phyloP scores from a whole-genome alignment of 2,797 vertebrate genomes.

The Notolabrus celidotus region DNA sequence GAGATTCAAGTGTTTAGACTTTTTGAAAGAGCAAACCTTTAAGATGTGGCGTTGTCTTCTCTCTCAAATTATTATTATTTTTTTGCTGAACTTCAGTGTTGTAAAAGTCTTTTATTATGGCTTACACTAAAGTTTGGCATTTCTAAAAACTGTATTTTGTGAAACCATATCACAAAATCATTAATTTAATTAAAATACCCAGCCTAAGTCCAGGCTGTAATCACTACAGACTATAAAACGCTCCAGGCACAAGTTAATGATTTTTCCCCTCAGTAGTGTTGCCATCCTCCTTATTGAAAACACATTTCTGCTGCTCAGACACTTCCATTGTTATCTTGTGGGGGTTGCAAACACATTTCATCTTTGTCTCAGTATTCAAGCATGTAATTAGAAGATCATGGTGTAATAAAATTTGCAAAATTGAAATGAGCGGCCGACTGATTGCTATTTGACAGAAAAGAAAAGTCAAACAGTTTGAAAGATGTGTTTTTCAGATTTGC shows the following conservation, averaged over 20 bases:
- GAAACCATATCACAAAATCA: constrained; percentile 39
- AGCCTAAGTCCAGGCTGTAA: constrained; percentile 10
- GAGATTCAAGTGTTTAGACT: too few species aligned
- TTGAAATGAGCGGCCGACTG: constrained; percentile 34
- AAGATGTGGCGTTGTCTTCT: constrained; percentile 23
- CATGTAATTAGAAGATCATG: constrained; percentile 59
- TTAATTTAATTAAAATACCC: constrained; percentile 51
- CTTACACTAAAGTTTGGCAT: background rate
- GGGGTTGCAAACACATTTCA: constrained; percentile 40
- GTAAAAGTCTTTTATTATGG: background rate
- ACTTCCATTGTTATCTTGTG: constrained; percentile 57
- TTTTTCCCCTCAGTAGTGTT: constrained; percentile 42
- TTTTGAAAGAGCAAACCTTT: constrained; percentile 10
- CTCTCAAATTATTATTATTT: constrained; percentile 11
- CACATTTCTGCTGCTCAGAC: constrained; percentile 42
- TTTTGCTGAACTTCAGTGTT: constrained; percentile 13
- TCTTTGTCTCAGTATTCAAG: constrained; percentile 47
- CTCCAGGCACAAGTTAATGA: constrained; percentile 48
- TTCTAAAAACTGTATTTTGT: constrained; percentile 29
- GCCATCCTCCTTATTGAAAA: constrained; percentile 44
- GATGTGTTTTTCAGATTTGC: constrained; percentile 16
- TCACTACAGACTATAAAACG: constrained; percentile 35
- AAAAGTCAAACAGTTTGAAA: constrained; percentile 20
- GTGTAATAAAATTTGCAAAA: constrained; percentile 34
- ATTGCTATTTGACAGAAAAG: constrained; percentile 31